These are phyloP conservation scores for Melanotus villosus DNA, from an alignment of 2,888 invertebrate species.

Conservation along the genomic window DNA sequence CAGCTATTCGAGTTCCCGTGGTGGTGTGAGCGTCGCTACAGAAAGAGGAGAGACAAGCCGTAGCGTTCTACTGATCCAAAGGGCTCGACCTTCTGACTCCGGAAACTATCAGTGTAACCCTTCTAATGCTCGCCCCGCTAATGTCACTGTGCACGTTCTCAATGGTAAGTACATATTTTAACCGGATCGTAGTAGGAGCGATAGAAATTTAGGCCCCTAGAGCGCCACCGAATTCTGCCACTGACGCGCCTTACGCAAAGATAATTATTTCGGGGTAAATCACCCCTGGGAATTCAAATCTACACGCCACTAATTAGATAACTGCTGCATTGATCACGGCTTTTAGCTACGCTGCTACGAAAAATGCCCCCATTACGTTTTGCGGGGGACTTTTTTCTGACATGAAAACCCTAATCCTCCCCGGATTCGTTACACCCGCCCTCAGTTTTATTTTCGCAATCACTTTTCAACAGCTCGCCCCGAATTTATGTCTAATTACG, in stretches of 20 bases:
- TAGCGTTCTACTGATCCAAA: constrained; percentile 90
- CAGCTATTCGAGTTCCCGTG: constrained; percentile 92
- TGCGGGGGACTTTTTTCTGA: constrained; percentile 5
- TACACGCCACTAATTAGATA: constrained; percentile 26
- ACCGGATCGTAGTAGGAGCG: constrained; percentile 6
- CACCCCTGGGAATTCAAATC: constrained; percentile 22
- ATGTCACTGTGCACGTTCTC: constrained; percentile 92
- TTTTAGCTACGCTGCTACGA: neutral
- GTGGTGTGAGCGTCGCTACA: constrained; percentile 92
- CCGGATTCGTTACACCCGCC: neutral
- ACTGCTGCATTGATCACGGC: constrained; percentile 18
- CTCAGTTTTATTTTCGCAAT: neutral
- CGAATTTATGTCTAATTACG: neutral
- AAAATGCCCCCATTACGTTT: constrained; percentile 3
- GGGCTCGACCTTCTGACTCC: constrained; percentile 88
- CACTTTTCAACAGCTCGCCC: neutral
- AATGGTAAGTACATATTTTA: constrained; percentile 80
- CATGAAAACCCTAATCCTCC: constrained; percentile 2
- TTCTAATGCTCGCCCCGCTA: constrained; percentile 92
- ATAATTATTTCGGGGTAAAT: constrained; percentile 27
- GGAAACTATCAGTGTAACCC: constrained; percentile 95
- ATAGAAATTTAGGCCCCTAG: constrained; percentile 25
- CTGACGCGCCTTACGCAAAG: constrained; percentile 5
- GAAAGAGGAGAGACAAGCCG: constrained; percentile 93
- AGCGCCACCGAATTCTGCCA: constrained; percentile 7